These are phyloP conservation scores for Temnothorax longispinosus DNA, from an alignment of 1,140 invertebrate genomes.

Conservation along the genomic window DNA sequence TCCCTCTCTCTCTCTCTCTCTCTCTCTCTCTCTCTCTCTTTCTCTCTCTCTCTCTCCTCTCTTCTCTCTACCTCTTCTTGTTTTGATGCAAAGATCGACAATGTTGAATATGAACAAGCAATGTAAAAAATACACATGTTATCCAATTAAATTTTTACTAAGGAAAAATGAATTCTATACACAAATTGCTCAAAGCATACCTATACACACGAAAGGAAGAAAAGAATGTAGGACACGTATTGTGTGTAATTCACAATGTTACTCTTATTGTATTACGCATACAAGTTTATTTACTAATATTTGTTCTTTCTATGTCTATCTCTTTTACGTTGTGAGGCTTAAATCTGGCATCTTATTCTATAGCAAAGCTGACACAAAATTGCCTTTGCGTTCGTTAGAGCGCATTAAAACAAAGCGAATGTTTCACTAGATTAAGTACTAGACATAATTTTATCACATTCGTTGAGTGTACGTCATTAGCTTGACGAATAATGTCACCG, in stretches of 20 bases:
- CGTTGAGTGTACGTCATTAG: slow-evolving; percentile 42
- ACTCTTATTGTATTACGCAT: not conserved
- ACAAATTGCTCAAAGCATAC: slow-evolving; percentile 27
- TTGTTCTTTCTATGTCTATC: slow-evolving; percentile 15
- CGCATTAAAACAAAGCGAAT: slow-evolving; percentile 46
- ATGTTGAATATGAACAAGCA: slow-evolving; percentile 23
- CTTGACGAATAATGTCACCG: slow-evolving; percentile 35
- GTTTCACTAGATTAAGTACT: slow-evolving; percentile 23
- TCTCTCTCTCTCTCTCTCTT: not conserved
- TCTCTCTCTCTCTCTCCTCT: not conserved
- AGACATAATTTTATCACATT: slow-evolving; percentile 49
- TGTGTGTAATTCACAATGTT: not conserved
- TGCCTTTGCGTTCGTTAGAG: slow-evolving; percentile 23
- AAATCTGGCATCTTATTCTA: slow-evolving; percentile 36
- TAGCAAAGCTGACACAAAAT: slow-evolving; percentile 11
- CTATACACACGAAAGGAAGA: not conserved
- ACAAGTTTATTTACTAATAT: slow-evolving; percentile 8
- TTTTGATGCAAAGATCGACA: not conserved
- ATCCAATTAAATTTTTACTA: slow-evolving; percentile 33
- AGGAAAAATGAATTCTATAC: not conserved
- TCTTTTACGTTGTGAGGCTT: not conserved
- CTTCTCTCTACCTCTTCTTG: not conserved
- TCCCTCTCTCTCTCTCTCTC: not conserved
- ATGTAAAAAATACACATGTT: not conserved
- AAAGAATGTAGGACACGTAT: not conserved